Base-by-base conservation (phyloP, 2,888 invertebrate species). In the Cosmia trapezina region DNA sequence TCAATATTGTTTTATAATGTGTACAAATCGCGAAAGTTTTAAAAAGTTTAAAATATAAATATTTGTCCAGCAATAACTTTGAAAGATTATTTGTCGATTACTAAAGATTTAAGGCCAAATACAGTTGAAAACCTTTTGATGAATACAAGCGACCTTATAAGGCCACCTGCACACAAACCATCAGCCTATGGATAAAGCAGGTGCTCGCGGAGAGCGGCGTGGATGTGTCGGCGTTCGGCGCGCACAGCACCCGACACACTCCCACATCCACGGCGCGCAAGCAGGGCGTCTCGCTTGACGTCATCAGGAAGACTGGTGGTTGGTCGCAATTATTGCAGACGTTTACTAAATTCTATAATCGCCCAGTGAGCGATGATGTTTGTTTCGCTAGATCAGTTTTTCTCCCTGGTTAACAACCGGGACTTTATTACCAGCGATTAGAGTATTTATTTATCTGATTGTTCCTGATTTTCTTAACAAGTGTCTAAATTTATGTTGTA, bases 241-340 rank as follows among this genome's bases (percentile, higher is more conserved):
- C 59, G 11, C 59, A n/a, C 59, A 59, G 37, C 59, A 57, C n/a
- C n/a, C 59, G 59, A 59, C 59, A 59, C 59, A 37, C 37, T n/a
- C 37, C 12, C 59, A 59, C 37, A 19, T 59, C n/a, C 59, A 37
- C 37, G 37, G 57, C 57, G 57, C 37, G 37, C 37, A 19, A 11
- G 37, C 37, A 57, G n/a, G 37, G 57, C 37, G 19, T 57, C 33
- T 57, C 57, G 37, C 33, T 41, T 59, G 59, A 59, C n/a, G 37
- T 59, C 12, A 59, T 59, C 59, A 37, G 59, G 37, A 59, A 41
- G 59, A 41, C 59, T 12, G 59, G 41, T 41, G n/a, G 37, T 59
- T 41, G 37, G 59, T 59, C 59, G n/a, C 60, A 43, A 60, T 43
- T 43, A 2, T 60, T 22, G n/a, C 43, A 60, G 37, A 59, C 37